A percentile compares a stretch with the other conserved stretches of the same genome.
Conservation (phyloP, 2,888 invertebrate genomes). For the Rhingia rostrata region DNA sequence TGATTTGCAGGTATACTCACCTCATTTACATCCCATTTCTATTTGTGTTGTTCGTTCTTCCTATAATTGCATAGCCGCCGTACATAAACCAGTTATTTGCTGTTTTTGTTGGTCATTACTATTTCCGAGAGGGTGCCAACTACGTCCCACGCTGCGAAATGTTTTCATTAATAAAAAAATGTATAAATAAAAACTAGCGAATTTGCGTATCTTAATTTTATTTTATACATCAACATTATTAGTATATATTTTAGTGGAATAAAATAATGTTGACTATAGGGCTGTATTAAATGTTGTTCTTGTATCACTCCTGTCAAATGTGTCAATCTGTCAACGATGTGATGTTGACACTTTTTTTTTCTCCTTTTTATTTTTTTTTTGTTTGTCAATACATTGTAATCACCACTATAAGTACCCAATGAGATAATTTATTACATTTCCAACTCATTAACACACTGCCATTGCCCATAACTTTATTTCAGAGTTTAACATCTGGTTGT, state of each 20-base stretch:
- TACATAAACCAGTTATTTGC: constrained; percentile 20
- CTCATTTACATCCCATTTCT: constrained; percentile 13
- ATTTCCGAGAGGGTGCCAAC: constrained; percentile 47
- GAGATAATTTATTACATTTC: constrained; percentile 55
- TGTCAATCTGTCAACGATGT: constrained; percentile 40
- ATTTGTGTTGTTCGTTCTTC: constrained; percentile 9
- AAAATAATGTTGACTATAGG: neutral
- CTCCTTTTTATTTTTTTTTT: constrained; percentile 14
- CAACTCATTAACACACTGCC: constrained; percentile 54
- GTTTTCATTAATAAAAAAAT: constrained; percentile 7
- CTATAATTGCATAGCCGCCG: constrained; percentile 15
- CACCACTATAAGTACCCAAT: constrained; percentile 34
- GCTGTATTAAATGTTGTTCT: neutral
- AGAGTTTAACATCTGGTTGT: constrained; percentile 48
- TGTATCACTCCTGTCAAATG: constrained; percentile 35
- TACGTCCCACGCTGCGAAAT: neutral
- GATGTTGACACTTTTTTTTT: constrained; percentile 26
- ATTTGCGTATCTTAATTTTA: constrained; percentile 11
- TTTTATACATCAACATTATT: constrained; percentile 9
- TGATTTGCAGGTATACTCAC: constrained; percentile 13
- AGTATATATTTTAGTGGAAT: neutral
- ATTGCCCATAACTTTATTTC: constrained; percentile 47
- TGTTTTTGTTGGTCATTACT: constrained; percentile 10
- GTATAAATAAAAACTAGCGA: constrained; percentile 3
- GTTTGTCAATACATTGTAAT: neutral